Base-by-base conservation (phyloP, 2,888 invertebrate genomes). In the Phyllotreta striolata region DNA sequence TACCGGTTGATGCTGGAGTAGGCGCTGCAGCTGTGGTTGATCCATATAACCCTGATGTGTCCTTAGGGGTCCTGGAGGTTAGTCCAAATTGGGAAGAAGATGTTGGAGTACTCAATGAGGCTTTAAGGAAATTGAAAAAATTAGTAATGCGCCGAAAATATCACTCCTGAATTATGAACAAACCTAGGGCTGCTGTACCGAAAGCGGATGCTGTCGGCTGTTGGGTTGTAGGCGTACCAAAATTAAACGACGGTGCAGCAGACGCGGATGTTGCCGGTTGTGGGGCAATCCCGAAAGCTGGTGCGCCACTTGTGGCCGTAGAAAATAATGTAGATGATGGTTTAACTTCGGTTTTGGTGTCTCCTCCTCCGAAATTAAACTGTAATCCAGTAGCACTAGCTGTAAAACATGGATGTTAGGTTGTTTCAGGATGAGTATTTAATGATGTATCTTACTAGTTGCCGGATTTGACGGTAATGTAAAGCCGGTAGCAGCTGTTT, bases 401-500 rank as follows among this genome's bases (percentile, higher is more conserved):
- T 12, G 70, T 62, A 46, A 49, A 57, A 59, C 40, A 52, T 14
- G 7, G 40, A 41, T 51, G 37, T 10, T 35, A 47, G 35, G 39
- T 1, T 40, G 55, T 13, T 37, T 9, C 14, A 44, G 3, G 39
- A 10, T 52, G 7, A 38, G 12, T 8, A 64, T 58, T 49, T 41
- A 40, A n/a, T 59, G 59, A 59, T 24, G 10, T 12, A n/a, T 43
- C 47, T 58, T 49, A 65, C 65, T 62, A 47, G 71, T 64, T 6
- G 71, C 75, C 46, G 82, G 80, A 3, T 78, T 70, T 1, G 80
- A 70, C 1, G 80, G 77, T 49, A 80, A 79, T 60, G 80, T 83
- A 54, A 82, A 82, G 62, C 75, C 76, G 3, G 73, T 67, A 7
- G 74, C 72, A 6, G 73, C 72, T 10, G 75, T 73, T 74, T 72